phyloP scores from a whole-genome alignment of 2,113 vertebrate species.

The Ctenomys sociabilis region DNA sequence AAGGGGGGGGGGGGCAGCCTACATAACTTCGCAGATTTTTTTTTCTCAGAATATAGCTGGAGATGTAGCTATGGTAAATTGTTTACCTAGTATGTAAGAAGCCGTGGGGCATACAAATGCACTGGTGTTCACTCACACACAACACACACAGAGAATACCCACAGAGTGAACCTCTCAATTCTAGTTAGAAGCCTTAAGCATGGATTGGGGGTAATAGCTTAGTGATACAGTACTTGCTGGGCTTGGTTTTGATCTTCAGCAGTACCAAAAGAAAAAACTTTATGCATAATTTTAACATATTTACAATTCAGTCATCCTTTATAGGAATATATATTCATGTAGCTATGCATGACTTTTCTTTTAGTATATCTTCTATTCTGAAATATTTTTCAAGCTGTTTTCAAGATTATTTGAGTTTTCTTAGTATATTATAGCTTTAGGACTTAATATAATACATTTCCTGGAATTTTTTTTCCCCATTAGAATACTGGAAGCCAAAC shows the following conservation, averaged over 20 bases:
- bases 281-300: neutral
- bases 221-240: neutral
- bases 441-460: neutral
- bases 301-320: neutral
- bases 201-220: neutral
- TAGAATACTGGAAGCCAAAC: neutral
- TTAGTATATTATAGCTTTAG: neutral
- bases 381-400: neutral
- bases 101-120: neutral
- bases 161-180: neutral
- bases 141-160: neutral
- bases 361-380: neutral
- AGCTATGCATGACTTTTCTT: neutral
- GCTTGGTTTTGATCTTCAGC: neutral
- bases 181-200: neutral
- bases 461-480: neutral
- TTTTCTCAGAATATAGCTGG: neutral
- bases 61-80: neutral
- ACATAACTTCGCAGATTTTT: neutral
- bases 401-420: neutral
- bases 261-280: neutral
- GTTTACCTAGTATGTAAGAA: neutral
- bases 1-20: too few relatives aligned
- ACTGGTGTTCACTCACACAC: neutral
- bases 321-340: neutral